These are phyloP conservation scores for Rhadinocentrus ornatus DNA, from an alignment of 2,797 vertebrate species.

Conservation along the genomic window DNA sequence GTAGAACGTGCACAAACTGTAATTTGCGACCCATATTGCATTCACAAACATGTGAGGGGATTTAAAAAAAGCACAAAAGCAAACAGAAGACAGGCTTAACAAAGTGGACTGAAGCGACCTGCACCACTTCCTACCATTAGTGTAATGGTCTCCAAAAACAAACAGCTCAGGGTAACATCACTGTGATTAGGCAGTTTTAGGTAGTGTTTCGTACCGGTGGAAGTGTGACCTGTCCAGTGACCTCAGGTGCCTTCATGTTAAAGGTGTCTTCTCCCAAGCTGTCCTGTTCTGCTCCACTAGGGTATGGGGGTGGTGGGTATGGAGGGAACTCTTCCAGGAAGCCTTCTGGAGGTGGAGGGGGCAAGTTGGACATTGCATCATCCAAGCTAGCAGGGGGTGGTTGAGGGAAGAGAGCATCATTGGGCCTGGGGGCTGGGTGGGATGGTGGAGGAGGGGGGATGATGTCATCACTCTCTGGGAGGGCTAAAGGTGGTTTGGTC, in stretches of 20 bases:
- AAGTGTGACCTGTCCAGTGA: constrained; percentile 91
- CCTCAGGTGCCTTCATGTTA: constrained; percentile 92
- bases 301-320: constrained; percentile 94
- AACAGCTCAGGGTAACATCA: background rate
- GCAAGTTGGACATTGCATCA: constrained; percentile 54
- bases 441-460: constrained; percentile 75
- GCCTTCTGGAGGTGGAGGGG: constrained; percentile 81
- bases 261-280: constrained; percentile 87
- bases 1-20: constrained; percentile 22
- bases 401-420: constrained; percentile 67
- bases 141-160: constrained; percentile 1
- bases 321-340: constrained; percentile 96
- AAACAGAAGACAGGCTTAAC: constrained; percentile 6
- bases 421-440: constrained; percentile 83
- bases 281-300: constrained; percentile 91
- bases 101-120: background rate
- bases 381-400: constrained; percentile 81
- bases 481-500: constrained; percentile 22
- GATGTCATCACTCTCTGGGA: constrained; percentile 69
- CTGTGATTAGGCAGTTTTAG: background rate
- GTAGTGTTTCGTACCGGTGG: constrained; percentile 87
- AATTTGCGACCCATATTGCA: constrained; percentile 38
- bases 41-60: constrained; percentile 35
- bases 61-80: constrained; percentile 27
- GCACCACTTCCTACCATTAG: background rate